Conservation (phyloP, 2,797 vertebrate genomes). For the Coilia nasus region DNA sequence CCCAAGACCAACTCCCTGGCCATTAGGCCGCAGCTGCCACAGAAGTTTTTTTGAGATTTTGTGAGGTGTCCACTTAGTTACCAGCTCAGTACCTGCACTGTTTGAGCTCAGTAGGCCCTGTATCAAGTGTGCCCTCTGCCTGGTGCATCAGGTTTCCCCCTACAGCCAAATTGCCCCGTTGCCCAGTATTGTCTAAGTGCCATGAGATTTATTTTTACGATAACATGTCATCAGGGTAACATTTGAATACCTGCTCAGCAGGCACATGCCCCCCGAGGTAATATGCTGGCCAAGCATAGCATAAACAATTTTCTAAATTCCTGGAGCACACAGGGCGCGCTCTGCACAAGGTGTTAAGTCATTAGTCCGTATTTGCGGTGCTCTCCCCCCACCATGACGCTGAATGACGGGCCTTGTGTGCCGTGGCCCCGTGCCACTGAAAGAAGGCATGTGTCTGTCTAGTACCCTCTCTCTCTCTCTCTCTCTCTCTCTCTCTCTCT, state of each 20-base stretch:
- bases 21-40: no score
- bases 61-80: not conserved
- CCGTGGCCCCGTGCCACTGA: constrained; percentile 1
- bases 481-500: not conserved
- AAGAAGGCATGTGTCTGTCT: not conserved
- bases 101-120: not conserved
- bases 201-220: not conserved
- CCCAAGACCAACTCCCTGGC: no score
- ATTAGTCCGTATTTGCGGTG: constrained; percentile 1
- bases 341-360: not conserved
- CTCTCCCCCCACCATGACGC: not conserved
- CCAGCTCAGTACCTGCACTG: not conserved
- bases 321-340: constrained; percentile 19
- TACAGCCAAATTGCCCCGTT: not conserved
- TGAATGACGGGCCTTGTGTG: constrained; percentile 11
- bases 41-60: not conserved
- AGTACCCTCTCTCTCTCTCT: not conserved
- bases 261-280: not conserved
- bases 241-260: not conserved
- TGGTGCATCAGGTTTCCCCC: not conserved
- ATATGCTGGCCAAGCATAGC: not conserved
- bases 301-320: constrained; percentile 23
- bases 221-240: not conserved
- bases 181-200: not conserved
- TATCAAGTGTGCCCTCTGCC: not conserved